Evolutionary conservation across 2,113 vertebrate genomes (phyloP).

Genomic region (Crotalus helleri): DNA sequence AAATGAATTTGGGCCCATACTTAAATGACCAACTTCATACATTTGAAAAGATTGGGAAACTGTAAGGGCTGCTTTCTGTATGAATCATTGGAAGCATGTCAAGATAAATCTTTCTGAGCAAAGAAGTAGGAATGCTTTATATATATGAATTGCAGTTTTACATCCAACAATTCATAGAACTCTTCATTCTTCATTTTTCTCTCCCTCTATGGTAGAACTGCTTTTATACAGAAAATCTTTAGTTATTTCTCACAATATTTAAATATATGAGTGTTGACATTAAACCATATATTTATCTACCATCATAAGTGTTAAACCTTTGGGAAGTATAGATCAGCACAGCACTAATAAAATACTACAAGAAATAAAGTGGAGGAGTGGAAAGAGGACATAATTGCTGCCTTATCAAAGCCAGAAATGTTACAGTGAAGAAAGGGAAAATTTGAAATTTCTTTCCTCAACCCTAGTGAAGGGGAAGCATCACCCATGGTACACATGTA

Average conservation of each 20-base stretch:
- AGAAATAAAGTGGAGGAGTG: neutral
- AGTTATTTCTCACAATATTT: neutral
- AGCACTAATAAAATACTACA: conserved; percentile 5
- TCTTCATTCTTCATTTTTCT: neutral
- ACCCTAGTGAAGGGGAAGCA: neutral
- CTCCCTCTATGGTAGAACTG: neutral
- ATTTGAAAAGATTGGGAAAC: neutral
- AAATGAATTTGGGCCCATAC: neutral
- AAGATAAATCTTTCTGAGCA: neutral
- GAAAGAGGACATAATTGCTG: neutral
- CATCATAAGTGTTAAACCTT: neutral
- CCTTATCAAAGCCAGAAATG: neutral
- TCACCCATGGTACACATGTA: neutral
- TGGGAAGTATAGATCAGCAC: neutral
- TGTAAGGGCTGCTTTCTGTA: neutral
- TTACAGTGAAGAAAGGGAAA: neutral
- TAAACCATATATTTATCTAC: neutral
- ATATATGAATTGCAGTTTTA: neutral
- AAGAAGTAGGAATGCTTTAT: neutral
- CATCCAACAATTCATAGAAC: neutral
- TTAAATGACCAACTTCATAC: neutral
- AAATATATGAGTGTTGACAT: neutral
- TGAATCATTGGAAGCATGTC: neutral
- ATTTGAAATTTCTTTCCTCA: neutral
- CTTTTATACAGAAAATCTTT: neutral